A percentile compares a stretch with the other conserved stretches of the same genome.
These are phyloP conservation scores for Oryctes rhinoceros DNA, from an alignment of 1,140 invertebrate genomes.

Conservation along the genomic window DNA sequence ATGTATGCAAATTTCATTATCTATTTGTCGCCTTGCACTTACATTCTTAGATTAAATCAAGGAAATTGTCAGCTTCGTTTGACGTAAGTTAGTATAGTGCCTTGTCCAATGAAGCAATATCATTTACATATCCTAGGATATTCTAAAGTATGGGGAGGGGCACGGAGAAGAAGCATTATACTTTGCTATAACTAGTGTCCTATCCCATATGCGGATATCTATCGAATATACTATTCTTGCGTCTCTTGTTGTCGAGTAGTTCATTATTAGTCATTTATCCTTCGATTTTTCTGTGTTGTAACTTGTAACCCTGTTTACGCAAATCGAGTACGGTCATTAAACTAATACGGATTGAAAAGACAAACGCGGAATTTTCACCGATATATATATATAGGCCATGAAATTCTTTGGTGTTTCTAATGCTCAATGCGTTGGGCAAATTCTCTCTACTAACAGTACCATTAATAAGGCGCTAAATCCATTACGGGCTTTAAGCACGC, in stretches of 20 bases:
- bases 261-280: slow-evolving; percentile 16
- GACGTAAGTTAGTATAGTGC: neutral
- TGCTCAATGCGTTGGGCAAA: neutral
- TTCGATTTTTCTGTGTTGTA: neutral
- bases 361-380: neutral
- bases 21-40: neutral
- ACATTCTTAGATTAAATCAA: slow-evolving; percentile 9
- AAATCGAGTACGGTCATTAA: neutral
- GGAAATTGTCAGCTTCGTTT: neutral
- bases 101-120: neutral
- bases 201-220: slow-evolving; percentile 3
- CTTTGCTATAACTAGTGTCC: neutral
- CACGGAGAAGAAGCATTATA: neutral
- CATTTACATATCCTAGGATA: slow-evolving; percentile 2
- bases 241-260: neutral
- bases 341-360: neutral
- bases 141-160: neutral
- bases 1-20: neutral
- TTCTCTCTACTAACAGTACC: neutral
- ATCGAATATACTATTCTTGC: neutral
- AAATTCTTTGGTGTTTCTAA: neutral
- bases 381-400: slow-evolving; percentile 2
- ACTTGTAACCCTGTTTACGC: slow-evolving; percentile 9
- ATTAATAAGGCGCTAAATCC: neutral
- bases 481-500: slow-evolving; percentile 1